Base-by-base conservation (phyloP, 2,113 vertebrate genomes). In the Esox niger region DNA sequence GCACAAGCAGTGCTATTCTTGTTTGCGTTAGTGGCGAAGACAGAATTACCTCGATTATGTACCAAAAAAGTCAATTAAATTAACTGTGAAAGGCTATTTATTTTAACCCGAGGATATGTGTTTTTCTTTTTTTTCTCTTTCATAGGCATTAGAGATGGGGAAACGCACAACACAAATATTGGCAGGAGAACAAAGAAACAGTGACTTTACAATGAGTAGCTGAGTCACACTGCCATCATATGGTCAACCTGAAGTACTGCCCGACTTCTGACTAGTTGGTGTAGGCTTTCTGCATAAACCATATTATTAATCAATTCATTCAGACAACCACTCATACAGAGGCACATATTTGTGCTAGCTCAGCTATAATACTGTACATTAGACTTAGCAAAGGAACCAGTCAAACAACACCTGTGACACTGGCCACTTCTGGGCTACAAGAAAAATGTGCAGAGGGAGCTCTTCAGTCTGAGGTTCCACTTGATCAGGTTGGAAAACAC, bases 11-110 rank as follows among this genome's bases (percentile, higher is more conserved):
- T 76, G 86, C 80, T 88, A 84, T 87, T 90, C 82, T 89, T 90
- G 86, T 91, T 91, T 91, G 87, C 82, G 85, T 81, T 81, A 80
- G 83, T 84, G 86, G 83, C 77, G 66, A 66, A 84, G 81, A 79
- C 81, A 57, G 86, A 92, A 91, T 91, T 89, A 89, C 89, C 88
- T 89, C 85, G 78, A 90, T 91, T 89, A 89, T 90, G 82, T 86
- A 86, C 88, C 89, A 88, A 88, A 71, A 90, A 91, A 91, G 83
- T 88, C 88, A 91, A 91, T 92, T 89, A 90, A 92, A 91, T 92
- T 91, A 91, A 89, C 87, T 87, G 89, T 90, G 88, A 90, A 91
- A 91, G 88, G 86, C 88, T 91, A 89, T 92, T 91, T 91, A 91
- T 91, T 92, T 90, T 91, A 89, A 91, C 89, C 88, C 64, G 83